Evolutionary conservation across 2,113 vertebrate genomes (phyloP).

Genomic region (Clarias magur): DNA sequence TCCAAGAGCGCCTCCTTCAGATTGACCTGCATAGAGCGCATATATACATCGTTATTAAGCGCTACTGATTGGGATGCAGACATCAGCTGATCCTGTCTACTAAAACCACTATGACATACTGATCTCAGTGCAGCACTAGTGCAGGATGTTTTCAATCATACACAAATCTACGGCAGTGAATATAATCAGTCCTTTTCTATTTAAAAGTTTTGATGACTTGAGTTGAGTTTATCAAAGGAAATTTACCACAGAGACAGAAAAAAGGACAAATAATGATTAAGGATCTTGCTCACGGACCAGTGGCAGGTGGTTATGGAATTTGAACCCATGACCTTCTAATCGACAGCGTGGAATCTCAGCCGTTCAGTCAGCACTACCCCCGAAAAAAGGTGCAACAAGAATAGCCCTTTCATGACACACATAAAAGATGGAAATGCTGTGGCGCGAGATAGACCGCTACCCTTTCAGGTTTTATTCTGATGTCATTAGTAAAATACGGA

Average conservation of each 20-base stretch:
- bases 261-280: background rate
- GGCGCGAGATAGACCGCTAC: background rate
- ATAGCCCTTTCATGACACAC: background rate
- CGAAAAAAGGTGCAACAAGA: background rate
- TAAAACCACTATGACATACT: background rate
- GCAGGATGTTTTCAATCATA: background rate
- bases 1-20: constrained; percentile 67
- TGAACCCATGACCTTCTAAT: background rate
- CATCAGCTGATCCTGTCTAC: background rate
- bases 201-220: background rate
- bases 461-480: background rate
- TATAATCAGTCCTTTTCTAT: background rate
- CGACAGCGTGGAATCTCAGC: background rate
- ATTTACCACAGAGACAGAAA: background rate
- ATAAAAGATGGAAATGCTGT: constrained; percentile 15
- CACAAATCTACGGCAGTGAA: background rate
- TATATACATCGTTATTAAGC: background rate
- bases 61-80: background rate
- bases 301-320: background rate
- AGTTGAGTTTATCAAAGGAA: background rate
- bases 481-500: background rate
- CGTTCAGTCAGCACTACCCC: background rate
- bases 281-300: background rate
- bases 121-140: background rate
- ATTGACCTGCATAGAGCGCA: constrained; percentile 67